Base-by-base conservation (phyloP, 2,797 vertebrate genomes). In the Rhinatrema bivittatum region DNA sequence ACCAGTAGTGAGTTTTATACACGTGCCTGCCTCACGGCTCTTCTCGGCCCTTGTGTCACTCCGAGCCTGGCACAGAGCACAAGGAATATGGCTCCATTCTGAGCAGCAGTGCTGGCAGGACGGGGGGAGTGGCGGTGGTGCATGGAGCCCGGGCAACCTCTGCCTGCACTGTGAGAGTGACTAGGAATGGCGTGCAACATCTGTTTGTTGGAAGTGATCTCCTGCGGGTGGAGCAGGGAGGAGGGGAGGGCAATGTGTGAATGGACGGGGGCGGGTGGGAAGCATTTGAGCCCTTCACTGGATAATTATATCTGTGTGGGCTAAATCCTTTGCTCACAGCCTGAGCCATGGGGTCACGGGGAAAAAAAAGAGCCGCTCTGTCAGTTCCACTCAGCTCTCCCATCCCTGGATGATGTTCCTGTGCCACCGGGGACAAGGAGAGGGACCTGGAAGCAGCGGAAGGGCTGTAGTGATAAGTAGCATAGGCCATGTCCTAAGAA, bases 361-460 rank as follows among this genome's bases (percentile, higher is more conserved):
- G 57, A 62, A 64, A 62, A 59, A 63, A 62, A 64, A 62, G 59
- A 63, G 61, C 67, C 62, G 42, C 3, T 20, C 67, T 73, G 67
- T 73, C 72, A 73, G 53, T 21, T 39, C 18, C 41, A 42, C 65
- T 69, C 65, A 65, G 39, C 35, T 1, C 0, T 7, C 25, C 25
- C 7, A 1, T 24, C 1, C 9, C 50, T 62, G 66, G n/a, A 70
- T 4, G 35, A 19, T 3, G 25, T 23, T 19, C 40, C 39, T 23
- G 34, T 28, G 25, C 48, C 36, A 11, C 5, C 2, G 32, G 43
- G 32, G 30, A 37, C 3, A 10, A 12, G 41, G 2, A 2, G 33
- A 17, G 2, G 28, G 2, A 0, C n/a, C 0, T 1, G 19, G 21
- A 1, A 10, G 5, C 4, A 25, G 9, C 33, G n/a, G 20, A 21